Percentiles rank a stretch among this genome's conserved stretches.
Evolutionary conservation across 1,140 invertebrate species (phyloP).

Genomic region (Drosophila nebulosa): DNA sequence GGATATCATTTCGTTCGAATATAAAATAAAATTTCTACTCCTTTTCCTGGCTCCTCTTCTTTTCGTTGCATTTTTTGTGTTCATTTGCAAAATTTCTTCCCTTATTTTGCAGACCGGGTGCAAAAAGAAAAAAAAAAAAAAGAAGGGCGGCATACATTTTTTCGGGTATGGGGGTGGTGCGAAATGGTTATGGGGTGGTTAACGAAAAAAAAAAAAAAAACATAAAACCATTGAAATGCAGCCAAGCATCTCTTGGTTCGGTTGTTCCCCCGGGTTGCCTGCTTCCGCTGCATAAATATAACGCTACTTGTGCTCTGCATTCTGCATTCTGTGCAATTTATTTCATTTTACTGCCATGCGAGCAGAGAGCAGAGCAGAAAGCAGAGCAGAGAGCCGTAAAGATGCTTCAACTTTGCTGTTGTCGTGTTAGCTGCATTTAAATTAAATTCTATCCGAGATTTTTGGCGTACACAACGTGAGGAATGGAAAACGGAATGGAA

Average conservation of each 20-base stretch:
- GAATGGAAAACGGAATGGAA: background rate
- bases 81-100: slow-evolving; percentile 76
- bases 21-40: too few species aligned
- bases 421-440: slow-evolving; percentile 30
- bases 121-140: slow-evolving; percentile 28
- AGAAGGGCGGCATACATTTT: slow-evolving; percentile 27
- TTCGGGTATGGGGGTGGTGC: background rate
- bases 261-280: slow-evolving; percentile 18
- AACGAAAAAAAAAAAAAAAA: slow-evolving; percentile 47
- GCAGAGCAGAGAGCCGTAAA: background rate
- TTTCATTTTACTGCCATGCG: slow-evolving; percentile 54
- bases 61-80: slow-evolving; percentile 59
- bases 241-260: slow-evolving; percentile 57
- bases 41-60: background rate
- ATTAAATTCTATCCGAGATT: slow-evolving; percentile 52
- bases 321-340: slow-evolving; percentile 70
- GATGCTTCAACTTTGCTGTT: slow-evolving; percentile 21
- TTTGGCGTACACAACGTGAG: background rate
- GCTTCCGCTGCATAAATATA: slow-evolving; percentile 73
- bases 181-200: slow-evolving; percentile 44
- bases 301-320: slow-evolving; percentile 69
- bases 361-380: background rate
- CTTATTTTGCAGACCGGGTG: slow-evolving; percentile 53
- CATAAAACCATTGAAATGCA: slow-evolving; percentile 72
- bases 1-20: background rate